Percentiles rank a stretch among this genome's conserved stretches.
These are phyloP conservation scores for Tenebrosternarchus preto DNA, from an alignment of 2,113 vertebrate genomes.

Conservation along the genomic window DNA sequence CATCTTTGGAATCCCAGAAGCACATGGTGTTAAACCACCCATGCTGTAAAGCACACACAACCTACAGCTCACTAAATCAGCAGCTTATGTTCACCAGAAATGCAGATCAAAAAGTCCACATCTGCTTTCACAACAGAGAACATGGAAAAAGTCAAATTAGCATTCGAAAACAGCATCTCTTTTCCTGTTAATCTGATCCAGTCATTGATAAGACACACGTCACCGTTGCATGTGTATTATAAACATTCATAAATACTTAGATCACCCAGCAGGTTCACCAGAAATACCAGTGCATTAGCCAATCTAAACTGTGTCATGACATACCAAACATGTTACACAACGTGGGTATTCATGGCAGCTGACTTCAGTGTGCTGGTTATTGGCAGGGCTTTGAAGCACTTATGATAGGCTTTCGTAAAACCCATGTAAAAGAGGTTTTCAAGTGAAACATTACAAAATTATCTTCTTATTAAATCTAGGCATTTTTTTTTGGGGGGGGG, in stretches of 20 bases:
- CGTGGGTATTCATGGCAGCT: slow-evolving; percentile 28
- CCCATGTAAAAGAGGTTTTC: slow-evolving; percentile 33
- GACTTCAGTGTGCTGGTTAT: slow-evolving; percentile 40
- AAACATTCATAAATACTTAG: slow-evolving; percentile 39
- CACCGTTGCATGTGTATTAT: slow-evolving; percentile 32
- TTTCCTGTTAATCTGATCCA: slow-evolving; percentile 5
- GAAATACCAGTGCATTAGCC: slow-evolving; percentile 17
- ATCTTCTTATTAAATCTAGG: slow-evolving; percentile 40
- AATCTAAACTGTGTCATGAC: slow-evolving; percentile 35
- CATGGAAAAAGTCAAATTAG: not conserved
- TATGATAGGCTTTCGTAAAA: slow-evolving; percentile 31
- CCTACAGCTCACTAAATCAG: not conserved
- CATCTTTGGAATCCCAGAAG: not conserved
- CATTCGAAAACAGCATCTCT: not conserved
- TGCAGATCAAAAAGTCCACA: not conserved
- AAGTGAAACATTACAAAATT: slow-evolving; percentile 48
- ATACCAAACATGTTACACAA: slow-evolving; percentile 26
- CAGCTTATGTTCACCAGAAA: not conserved
- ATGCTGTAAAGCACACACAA: not conserved
- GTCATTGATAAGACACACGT: slow-evolving; percentile 26
- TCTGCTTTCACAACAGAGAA: not conserved
- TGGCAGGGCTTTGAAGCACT: slow-evolving; percentile 35
- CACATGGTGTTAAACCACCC: not conserved
- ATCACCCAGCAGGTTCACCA: slow-evolving; percentile 39
- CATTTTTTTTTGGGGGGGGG: slow-evolving; percentile 29